A percentile compares a stretch with the other conserved stretches of the same genome.
These are phyloP conservation scores for Saccopteryx bilineata DNA, from an alignment of 2,113 vertebrate genomes.

Conservation along the genomic window DNA sequence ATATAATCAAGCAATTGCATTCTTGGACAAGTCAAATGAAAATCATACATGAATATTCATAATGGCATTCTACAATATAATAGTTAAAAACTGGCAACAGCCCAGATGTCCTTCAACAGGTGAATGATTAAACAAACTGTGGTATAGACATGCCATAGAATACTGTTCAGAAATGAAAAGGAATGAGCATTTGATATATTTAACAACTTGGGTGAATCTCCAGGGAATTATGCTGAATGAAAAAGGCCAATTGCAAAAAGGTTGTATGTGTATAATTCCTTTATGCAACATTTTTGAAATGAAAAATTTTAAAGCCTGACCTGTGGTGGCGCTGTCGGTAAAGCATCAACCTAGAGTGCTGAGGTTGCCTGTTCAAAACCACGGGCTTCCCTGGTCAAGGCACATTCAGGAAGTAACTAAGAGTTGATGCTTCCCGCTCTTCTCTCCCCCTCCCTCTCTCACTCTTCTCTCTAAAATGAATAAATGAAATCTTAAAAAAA, in stretches of 20 bases:
- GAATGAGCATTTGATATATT: neutral
- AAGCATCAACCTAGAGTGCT: too few relatives aligned
- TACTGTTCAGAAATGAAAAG: neutral
- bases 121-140: slow-evolving; percentile 34
- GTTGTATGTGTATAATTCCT: neutral
- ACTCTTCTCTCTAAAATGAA: too few relatives aligned
- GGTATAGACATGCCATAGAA: neutral
- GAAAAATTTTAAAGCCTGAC: neutral
- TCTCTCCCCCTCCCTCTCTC: too few relatives aligned
- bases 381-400: too few relatives aligned
- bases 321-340: too few relatives aligned
- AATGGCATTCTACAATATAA: neutral
- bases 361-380: too few relatives aligned
- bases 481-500: too few relatives aligned
- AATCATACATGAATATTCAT: neutral
- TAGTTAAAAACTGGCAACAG: neutral
- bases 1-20: neutral
- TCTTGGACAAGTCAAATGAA: neutral
- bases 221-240: neutral
- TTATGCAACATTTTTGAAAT: slow-evolving; percentile 30
- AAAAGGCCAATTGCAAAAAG: neutral
- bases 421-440: too few relatives aligned
- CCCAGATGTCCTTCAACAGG: neutral
- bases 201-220: neutral
- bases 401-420: too few relatives aligned